Conservation (phyloP, 2,888 invertebrate species). For the Protophormia terraenovae region DNA sequence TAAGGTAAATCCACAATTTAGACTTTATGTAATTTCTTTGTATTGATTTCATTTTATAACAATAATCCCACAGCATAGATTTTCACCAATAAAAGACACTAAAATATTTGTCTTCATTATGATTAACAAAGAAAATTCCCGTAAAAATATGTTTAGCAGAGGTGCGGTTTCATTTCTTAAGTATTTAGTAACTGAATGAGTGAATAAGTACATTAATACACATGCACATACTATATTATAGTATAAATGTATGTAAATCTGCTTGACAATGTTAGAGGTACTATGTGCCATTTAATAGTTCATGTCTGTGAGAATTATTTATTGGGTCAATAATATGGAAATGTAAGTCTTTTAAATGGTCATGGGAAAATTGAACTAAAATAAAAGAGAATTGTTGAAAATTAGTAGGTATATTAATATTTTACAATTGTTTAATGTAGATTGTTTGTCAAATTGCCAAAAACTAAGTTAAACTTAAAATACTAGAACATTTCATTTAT, state of each 20-base stretch:
- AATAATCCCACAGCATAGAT: not conserved
- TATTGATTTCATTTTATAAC: not conserved
- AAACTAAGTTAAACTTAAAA: no score
- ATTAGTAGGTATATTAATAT: not conserved
- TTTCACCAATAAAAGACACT: not conserved
- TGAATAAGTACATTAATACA: not conserved
- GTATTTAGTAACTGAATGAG: not conserved
- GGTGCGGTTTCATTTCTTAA: conserved; percentile 15
- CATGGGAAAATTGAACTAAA: conserved; percentile 18
- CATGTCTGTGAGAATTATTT: conserved; percentile 26
- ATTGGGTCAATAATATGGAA: conserved; percentile 43
- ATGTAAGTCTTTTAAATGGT: not conserved
- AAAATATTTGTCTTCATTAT: conserved; percentile 1
- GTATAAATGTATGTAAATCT: no score
- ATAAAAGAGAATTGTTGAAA: not conserved
- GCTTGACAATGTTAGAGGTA: not conserved
- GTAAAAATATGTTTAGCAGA: not conserved
- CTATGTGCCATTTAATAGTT: conserved; percentile 39
- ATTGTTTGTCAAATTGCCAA: conserved; percentile 40
- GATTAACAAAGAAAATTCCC: conserved; percentile 2
- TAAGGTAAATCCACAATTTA: not conserved
- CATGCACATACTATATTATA: no score
- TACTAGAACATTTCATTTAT: no score
- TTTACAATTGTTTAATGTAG: not conserved
- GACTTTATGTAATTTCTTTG: not conserved